Percentiles rank a stretch among this genome's conserved stretches.
phyloP scores from a whole-genome alignment of 2,888 invertebrate species.

The Hirudinaria manillensis region DNA sequence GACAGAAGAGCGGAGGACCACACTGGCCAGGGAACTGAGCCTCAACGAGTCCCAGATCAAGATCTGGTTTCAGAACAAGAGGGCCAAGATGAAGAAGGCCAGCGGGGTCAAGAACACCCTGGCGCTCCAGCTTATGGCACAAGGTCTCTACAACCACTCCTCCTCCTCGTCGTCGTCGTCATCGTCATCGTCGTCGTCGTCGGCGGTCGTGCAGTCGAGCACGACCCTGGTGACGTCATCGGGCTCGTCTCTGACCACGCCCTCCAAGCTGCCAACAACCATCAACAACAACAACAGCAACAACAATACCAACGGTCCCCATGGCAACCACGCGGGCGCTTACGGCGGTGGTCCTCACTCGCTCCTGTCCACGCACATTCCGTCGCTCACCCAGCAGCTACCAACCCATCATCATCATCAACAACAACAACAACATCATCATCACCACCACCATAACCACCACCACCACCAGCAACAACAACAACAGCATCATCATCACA shows the following conservation, averaged over 20 bases:
- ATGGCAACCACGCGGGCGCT: background rate
- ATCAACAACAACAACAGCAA: slow-evolving; percentile 1
- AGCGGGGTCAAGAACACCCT: slow-evolving; percentile 73
- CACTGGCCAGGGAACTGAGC: slow-evolving; percentile 74
- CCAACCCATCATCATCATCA: background rate
- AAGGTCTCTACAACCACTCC: slow-evolving; percentile 80
- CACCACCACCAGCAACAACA: background rate
- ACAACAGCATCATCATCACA: background rate
- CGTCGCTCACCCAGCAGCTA: too few relatives aligned
- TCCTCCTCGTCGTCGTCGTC: slow-evolving; percentile 31
- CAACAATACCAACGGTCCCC: background rate
- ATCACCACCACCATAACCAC: slow-evolving; percentile 9
- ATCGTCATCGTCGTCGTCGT: slow-evolving; percentile 22
- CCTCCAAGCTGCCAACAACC: background rate
- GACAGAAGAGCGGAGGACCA: slow-evolving; percentile 82
- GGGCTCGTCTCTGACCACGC: background rate
- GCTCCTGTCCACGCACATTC: background rate
- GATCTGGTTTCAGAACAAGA: slow-evolving; percentile 94
- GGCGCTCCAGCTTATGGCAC: slow-evolving; percentile 85
- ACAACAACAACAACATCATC: background rate
- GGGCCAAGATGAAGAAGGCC: slow-evolving; percentile 90
- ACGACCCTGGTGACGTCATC: background rate
- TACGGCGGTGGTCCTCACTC: background rate
- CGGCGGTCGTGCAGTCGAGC: background rate
- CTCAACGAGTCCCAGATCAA: slow-evolving; percentile 80